A percentile compares a stretch with the other conserved stretches of the same genome.
These are phyloP conservation scores for Ctenodactylus gundi DNA, from an alignment of 2,113 vertebrate species.

Conservation along the genomic window DNA sequence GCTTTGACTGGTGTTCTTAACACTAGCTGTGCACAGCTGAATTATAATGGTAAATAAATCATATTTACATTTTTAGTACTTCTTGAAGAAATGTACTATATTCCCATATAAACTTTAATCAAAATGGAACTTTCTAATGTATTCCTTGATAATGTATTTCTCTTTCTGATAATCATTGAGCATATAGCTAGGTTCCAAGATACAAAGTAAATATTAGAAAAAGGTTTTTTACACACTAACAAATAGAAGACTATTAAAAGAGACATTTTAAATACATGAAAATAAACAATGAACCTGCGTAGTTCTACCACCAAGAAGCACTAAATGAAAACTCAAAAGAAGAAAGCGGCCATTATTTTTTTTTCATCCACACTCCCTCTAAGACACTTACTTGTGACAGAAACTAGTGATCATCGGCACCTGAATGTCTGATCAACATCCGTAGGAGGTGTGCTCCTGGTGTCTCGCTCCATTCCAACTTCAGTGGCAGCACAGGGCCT, in stretches of 20 bases:
- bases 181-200: not conserved
- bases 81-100: constrained; percentile 18
- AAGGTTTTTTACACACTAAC: not conserved
- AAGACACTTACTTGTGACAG: no score
- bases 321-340: not conserved
- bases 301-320: not conserved
- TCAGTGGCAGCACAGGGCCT: not conserved
- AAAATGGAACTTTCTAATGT: constrained; percentile 8
- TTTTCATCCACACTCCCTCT: not conserved
- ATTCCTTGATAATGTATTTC: not conserved
- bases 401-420: not conserved
- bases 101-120: constrained; percentile 38
- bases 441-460: not conserved
- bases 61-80: not conserved
- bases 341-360: not conserved
- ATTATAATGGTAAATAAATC: not conserved
- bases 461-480: not conserved
- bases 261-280: not conserved
- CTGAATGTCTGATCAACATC: not conserved
- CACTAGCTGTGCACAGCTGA: not conserved
- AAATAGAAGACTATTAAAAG: not conserved
- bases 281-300: no score
- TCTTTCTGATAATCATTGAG: not conserved
- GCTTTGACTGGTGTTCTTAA: constrained; percentile 52
- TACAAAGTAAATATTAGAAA: constrained; percentile 31